Evolutionary conservation across 2,113 vertebrate genomes (phyloP), one percentile per base, ranked within the genome.

Genomic region (Dipodomys merriami): DNA sequence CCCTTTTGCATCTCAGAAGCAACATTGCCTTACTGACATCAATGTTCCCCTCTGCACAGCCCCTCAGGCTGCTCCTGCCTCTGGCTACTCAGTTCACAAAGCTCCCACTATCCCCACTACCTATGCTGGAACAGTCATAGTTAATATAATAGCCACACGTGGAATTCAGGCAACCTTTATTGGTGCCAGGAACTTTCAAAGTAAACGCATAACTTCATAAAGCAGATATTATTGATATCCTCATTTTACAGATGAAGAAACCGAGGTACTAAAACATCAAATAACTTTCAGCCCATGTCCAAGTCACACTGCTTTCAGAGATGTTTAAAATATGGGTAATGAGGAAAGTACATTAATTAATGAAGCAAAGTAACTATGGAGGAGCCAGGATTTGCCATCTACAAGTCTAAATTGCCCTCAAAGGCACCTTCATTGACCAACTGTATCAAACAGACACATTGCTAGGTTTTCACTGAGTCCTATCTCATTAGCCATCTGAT

Each of bases 171-270:
- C 49, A 77, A 69, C 29, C 49, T 76, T 88, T 39, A 53, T 39
- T 35, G 27, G 18, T 73, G 62, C 68, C 71, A 53, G 57, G 94
- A 72, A 67, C 60, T 82, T 80, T n/a, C 69, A 82, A 33, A 77
- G 18, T 22, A 91, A 78, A 78, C 78, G 33, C 33, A 72, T 9
- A 71, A 81, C 49, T 30, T 86, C 79, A 29, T 87, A 33, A 60
- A 79, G 49, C 46, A 69, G 72, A 62, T 91, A 69, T 27, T 90
- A 49, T 72, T 69, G 71, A 67, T 49, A 77, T 33, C 2, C 4
- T 27, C 33, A 77, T 92, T 94, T 90, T 85, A 71, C 74, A 92
- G 6, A 18, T 60, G 44, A 91, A 92, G 79, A 96, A 88, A 73
- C 5, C 53, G 53, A 67, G 57, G 9, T 85, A 33, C 29, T 12